These are phyloP conservation scores for Protodeltote pygarga DNA, from an alignment of 2,888 invertebrate species.

Conservation along the genomic window DNA sequence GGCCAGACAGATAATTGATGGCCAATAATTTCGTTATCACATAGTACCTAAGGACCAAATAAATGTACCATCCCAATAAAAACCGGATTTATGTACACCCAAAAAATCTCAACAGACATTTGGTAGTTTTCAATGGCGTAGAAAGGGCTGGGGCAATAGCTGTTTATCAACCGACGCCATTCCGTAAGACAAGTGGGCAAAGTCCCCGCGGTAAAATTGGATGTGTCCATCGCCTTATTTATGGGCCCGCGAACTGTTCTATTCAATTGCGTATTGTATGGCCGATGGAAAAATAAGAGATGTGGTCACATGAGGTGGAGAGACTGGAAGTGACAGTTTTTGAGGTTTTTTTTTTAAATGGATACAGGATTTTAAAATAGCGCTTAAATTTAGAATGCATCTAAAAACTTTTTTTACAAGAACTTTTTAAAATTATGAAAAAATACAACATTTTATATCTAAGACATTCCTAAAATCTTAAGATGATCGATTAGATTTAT, in stretches of 20 bases:
- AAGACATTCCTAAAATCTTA: too few species aligned
- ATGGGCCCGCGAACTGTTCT: constrained; percentile 53
- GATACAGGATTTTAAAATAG: too few species aligned
- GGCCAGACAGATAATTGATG: too few species aligned
- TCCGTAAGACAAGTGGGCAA: constrained; percentile 54
- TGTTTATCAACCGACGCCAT: constrained; percentile 50
- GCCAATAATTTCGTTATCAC: too few species aligned
- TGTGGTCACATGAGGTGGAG: neutral
- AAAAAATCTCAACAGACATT: constrained; percentile 27
- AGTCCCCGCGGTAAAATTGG: constrained; percentile 59
- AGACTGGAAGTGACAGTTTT: constrained; percentile 3
- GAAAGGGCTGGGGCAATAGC: constrained; percentile 41
- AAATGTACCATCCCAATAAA: constrained; percentile 21
- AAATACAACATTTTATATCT: too few species aligned
- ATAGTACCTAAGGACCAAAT: too few species aligned
- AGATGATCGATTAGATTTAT: too few species aligned
- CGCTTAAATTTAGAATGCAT: too few species aligned
- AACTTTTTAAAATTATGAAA: too few species aligned
- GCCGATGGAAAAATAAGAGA: constrained; percentile 31
- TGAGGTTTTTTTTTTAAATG: neutral
- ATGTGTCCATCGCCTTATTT: constrained; percentile 66
- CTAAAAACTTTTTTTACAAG: too few species aligned
- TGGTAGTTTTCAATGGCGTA: constrained; percentile 25
- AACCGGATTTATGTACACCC: neutral
- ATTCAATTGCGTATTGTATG: constrained; percentile 50